Evolutionary conservation across 1,140 invertebrate genomes (phyloP).

Genomic region (Zaprionus inermis): DNA sequence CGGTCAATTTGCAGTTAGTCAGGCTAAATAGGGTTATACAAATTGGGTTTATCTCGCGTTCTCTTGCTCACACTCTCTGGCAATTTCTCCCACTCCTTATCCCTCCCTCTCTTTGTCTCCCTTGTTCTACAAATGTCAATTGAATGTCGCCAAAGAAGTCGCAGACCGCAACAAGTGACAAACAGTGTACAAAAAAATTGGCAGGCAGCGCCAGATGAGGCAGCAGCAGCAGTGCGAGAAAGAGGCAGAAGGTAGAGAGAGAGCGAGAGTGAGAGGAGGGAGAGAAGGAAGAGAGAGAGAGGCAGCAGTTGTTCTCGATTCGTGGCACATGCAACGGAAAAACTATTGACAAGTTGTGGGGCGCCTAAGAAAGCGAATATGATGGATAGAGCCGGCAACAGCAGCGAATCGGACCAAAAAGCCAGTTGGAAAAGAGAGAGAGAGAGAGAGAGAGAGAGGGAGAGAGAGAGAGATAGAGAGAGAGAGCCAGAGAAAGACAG

Average conservation of each 20-base stretch:
- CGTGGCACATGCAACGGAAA: not conserved
- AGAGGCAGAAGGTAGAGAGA: not conserved
- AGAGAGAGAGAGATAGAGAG: not conserved
- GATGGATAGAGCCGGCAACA: slow-evolving; percentile 34
- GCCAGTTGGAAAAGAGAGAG: too few relatives aligned
- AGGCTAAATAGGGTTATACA: not conserved
- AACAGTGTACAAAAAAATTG: not conserved
- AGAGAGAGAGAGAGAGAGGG: not conserved
- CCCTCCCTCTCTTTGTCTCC: not conserved
- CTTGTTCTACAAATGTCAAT: not conserved
- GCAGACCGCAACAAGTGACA: slow-evolving; percentile 3
- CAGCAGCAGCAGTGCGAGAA: not conserved
- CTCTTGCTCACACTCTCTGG: too few relatives aligned
- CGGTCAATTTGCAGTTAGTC: too few relatives aligned
- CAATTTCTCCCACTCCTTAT: too few relatives aligned
- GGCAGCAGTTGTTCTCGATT: slow-evolving; percentile 4
- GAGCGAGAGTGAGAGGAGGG: not conserved
- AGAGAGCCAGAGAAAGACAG: not conserved
- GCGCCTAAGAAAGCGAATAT: slow-evolving; percentile 40
- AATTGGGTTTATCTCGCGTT: not conserved
- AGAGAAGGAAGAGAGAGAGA: not conserved
- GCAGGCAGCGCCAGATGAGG: slow-evolving; percentile 6
- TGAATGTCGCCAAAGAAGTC: not conserved
- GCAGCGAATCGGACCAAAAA: slow-evolving; percentile 28
- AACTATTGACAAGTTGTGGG: slow-evolving; percentile 28